A percentile compares a stretch with the other conserved stretches of the same genome.
These are phyloP conservation scores for Oasisia sp. DNA, from an alignment of 2,888 invertebrate genomes.

Conservation along the genomic window DNA sequence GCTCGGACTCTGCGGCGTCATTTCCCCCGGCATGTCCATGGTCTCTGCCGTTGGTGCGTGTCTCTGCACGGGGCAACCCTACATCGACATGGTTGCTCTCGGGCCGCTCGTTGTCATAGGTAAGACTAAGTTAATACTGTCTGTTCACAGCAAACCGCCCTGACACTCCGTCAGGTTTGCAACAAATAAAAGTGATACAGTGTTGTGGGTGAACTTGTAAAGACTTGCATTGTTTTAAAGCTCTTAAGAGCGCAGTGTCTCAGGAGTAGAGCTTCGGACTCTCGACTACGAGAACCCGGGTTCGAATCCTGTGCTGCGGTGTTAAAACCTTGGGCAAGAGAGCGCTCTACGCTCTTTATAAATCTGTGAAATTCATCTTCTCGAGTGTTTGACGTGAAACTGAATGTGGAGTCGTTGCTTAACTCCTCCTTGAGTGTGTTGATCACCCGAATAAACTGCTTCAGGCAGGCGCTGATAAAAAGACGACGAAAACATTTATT, in stretches of 20 bases:
- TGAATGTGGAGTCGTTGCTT: not conserved
- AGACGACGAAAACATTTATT: not conserved
- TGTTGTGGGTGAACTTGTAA: no score
- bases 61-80: not conserved
- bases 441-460: not conserved
- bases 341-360: not conserved
- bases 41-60: not conserved
- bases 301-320: no score
- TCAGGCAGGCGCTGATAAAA: not conserved
- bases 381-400: not conserved
- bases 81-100: not conserved
- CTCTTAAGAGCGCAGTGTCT: no score
- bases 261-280: no score
- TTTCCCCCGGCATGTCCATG: not conserved
- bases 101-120: conserved; percentile 3
- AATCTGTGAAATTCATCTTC: not conserved
- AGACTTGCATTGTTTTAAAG: no score
- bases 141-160: no score
- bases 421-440: not conserved
- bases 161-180: no score
- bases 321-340: no score
- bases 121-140: no score
- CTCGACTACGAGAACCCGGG: no score
- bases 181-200: no score
- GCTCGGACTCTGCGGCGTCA: not conserved